Base-by-base conservation (phyloP, 2,113 vertebrate genomes). In the Lates calcarifer region DNA sequence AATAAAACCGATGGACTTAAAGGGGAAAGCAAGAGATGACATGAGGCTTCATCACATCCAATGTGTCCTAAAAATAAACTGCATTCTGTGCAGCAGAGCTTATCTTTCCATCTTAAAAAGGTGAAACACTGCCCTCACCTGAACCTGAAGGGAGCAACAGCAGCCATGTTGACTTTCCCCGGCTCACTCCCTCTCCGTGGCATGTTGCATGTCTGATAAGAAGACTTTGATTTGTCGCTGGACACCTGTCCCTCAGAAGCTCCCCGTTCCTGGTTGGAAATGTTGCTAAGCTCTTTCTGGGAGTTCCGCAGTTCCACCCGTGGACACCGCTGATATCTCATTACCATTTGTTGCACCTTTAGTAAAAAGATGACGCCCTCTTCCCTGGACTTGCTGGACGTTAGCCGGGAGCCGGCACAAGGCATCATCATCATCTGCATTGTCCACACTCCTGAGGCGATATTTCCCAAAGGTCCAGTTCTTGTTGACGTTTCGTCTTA, bases 81-180 rank as follows among this genome's bases (percentile, higher is more conserved):
- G 35, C 9, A 61, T 6, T 14, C 47, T 26, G 2, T 20, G 43
- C 29, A 28, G 20, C 18, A 33, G 15, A 26, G 6, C 35, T 61
- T 8, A 69, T 84, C 33, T n/a, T 45, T 6, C 43, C 8, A 39
- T 75, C 35, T 61, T 31, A 55, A 81, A 76, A 53, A 81, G 70
- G 69, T 53, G 77, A 87, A 91, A 85, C 71, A 85, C 82, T 81
- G 77, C 85, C 82, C 90, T 92, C 85, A 95, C 95, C 93, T 94
- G 93, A 93, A 95, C 69, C 92, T 91, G 80, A 95, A 95, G 37
- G 95, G 94, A 71, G 94, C 92, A 20, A 95, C 91, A 76, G 94
- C 80, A 1, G 92, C 94, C 95, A 94, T 95, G 80, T 90, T 93
- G 62, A 91, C 79, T 74, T 47, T 86, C 12, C 87, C 86, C 6